Conservation (phyloP, 2,113 vertebrate genomes). For the Sturnus vulgaris region DNA sequence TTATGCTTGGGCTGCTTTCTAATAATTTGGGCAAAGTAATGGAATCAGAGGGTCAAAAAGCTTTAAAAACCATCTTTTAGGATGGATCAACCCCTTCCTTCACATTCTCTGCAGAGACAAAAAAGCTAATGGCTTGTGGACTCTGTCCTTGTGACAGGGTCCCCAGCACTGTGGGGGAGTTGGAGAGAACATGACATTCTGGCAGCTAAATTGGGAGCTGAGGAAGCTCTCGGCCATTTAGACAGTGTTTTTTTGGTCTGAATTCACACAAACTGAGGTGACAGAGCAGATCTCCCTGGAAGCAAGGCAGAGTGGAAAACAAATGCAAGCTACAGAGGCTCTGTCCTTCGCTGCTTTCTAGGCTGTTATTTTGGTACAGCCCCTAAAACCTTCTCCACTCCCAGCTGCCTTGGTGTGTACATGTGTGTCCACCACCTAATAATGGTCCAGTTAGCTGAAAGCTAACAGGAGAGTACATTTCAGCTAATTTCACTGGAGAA, state of each 20-base stretch:
- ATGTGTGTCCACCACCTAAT: background rate
- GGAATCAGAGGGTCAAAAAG: background rate
- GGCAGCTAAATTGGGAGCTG: background rate
- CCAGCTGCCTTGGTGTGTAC: background rate
- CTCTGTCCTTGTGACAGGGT: background rate
- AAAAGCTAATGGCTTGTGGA: background rate
- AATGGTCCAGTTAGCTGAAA: background rate
- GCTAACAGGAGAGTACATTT: background rate
- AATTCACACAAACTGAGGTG: background rate
- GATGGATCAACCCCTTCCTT: background rate
- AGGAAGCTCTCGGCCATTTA: background rate
- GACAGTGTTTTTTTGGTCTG: background rate
- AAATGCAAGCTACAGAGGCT: background rate
- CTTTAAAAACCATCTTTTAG: background rate
- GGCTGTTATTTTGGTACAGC: background rate
- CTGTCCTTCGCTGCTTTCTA: background rate
- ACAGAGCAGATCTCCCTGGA: background rate
- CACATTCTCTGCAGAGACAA: background rate
- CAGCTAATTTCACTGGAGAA: background rate
- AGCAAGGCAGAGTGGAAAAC: background rate
- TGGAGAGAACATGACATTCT: background rate
- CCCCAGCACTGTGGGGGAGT: background rate
- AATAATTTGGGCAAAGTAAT: background rate
- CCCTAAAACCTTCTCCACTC: background rate
- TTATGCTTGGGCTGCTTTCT: background rate